These are phyloP conservation scores for Pelodytes ibericus DNA, from an alignment of 2,797 vertebrate genomes.

Conservation along the genomic window DNA sequence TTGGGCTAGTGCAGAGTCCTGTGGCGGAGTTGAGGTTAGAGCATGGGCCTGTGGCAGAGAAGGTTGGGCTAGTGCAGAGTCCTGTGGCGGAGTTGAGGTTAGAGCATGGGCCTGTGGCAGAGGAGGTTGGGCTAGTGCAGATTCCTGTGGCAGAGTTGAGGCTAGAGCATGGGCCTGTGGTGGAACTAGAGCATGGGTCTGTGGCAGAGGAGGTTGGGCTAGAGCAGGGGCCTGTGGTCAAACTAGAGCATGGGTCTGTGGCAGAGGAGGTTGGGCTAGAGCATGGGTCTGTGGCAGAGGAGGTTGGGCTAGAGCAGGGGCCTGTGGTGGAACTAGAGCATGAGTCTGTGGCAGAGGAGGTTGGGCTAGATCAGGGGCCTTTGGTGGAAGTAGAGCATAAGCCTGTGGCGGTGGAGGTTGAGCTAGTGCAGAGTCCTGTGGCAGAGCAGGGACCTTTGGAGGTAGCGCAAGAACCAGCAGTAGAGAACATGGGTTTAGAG, in stretches of 20 bases:
- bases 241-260: too few relatives aligned
- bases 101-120: background rate
- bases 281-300: background rate
- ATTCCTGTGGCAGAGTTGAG: slow-evolving; percentile 13
- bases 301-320: background rate
- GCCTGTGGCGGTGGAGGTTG: background rate
- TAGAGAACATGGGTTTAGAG: too few relatives aligned
- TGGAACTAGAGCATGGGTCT: slow-evolving; percentile 60
- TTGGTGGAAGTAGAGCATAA: background rate
- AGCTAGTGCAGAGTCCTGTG: too few relatives aligned
- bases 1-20: too few relatives aligned
- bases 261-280: background rate
- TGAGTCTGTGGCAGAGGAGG: background rate
- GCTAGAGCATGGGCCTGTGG: background rate
- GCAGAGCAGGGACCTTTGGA: too few relatives aligned
- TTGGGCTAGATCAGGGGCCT: background rate
- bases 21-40: background rate
- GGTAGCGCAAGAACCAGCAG: too few relatives aligned
- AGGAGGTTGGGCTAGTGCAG: slow-evolving; percentile 46
- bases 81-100: background rate
- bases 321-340: background rate
- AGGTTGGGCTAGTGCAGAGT: background rate
- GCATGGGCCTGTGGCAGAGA: too few relatives aligned
- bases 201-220: slow-evolving; percentile 57
- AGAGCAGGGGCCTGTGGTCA: too few relatives aligned